Base-by-base conservation (phyloP, 2,888 invertebrate genomes). In the Neria commutata region DNA sequence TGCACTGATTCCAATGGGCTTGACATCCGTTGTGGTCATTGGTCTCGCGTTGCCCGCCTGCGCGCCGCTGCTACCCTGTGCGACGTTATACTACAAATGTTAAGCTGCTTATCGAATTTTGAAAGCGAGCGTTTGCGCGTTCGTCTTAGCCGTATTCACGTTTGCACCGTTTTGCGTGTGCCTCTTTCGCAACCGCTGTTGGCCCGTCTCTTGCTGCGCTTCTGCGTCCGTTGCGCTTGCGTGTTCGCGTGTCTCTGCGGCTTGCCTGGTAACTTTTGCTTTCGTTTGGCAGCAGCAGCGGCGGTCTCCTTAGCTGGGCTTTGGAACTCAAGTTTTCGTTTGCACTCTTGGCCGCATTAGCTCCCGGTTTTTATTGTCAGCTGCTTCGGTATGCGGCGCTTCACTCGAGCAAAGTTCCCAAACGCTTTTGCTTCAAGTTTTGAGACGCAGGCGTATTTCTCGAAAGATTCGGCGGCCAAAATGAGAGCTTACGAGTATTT, bases 241-340 rank as follows among this genome's bases (percentile, higher is more conserved):
- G 70, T 62, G 69, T 67, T 70, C 66, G 63, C 62, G 58, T 67
- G 67, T 65, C 68, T 75, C 74, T 76, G 71, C 47, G 58, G 53
- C 24, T 40, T 21, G 54, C 16, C 25, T 14, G 26, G 49, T 24
- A 58, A 68, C 64, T 68, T 65, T 68, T 65, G 63, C 60, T 66
- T 68, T 68, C 66, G 50, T 65, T 64, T 57, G 59, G 40, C 47
- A 25, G 19, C 54, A 29, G 25, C 48, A 17, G 19, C 55, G n/a
- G 6, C 11, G 6, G 29, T 8, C 46, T 58, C 40, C 29, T 37
- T 51, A 52, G 25, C 47, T 57, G 52, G 51, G 48, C 48, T 49
- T 56, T 60, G 60, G 56, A 60, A 25, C 25, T 26, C n/a, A 48
- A 26, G 25, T 48, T 48, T 24, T 24, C 21, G 46, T 46, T n/a